These are phyloP conservation scores for Stenurella melanura DNA, from an alignment of 2,888 invertebrate genomes.

Conservation along the genomic window DNA sequence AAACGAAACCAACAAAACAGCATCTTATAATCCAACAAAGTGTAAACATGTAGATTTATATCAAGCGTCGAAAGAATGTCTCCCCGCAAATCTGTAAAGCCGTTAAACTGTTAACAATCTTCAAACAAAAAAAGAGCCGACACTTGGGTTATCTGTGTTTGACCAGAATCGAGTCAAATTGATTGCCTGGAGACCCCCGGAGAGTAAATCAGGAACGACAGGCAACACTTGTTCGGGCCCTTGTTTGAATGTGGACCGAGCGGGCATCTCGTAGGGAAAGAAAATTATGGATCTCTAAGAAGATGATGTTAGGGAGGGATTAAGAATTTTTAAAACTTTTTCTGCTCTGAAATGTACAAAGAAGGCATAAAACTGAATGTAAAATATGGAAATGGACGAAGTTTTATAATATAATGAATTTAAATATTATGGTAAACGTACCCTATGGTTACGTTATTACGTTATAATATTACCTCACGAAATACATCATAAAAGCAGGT, in stretches of 20 bases:
- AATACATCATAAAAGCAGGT: background rate
- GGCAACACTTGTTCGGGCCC: slow-evolving; percentile 60
- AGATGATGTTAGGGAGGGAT: background rate
- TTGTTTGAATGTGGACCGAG: slow-evolving; percentile 60
- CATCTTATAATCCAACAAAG: background rate
- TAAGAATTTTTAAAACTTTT: background rate
- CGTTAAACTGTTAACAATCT: slow-evolving; percentile 52
- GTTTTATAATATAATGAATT: background rate
- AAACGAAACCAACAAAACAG: background rate
- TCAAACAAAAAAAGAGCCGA: slow-evolving; percentile 46
- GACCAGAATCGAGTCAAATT: slow-evolving; percentile 63
- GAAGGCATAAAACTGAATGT: background rate
- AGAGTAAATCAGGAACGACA: slow-evolving; percentile 62
- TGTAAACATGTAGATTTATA: slow-evolving; percentile 38
- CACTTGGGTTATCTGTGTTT: slow-evolving; percentile 62
- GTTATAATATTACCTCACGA: background rate
- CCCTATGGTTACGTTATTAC: background rate
- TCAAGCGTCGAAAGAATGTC: slow-evolving; percentile 26
- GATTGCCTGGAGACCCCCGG: slow-evolving; percentile 59
- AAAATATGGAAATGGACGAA: background rate
- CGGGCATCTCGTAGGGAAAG: slow-evolving; percentile 47
- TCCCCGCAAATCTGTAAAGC: slow-evolving; percentile 37
- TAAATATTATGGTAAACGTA: background rate
- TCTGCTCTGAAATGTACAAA: background rate
- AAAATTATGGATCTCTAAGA: slow-evolving; percentile 53